These are phyloP conservation scores for Porites australiensis DNA, from an alignment of 64 coral and sea anemone genomes.

Conservation along the genomic window DNA sequence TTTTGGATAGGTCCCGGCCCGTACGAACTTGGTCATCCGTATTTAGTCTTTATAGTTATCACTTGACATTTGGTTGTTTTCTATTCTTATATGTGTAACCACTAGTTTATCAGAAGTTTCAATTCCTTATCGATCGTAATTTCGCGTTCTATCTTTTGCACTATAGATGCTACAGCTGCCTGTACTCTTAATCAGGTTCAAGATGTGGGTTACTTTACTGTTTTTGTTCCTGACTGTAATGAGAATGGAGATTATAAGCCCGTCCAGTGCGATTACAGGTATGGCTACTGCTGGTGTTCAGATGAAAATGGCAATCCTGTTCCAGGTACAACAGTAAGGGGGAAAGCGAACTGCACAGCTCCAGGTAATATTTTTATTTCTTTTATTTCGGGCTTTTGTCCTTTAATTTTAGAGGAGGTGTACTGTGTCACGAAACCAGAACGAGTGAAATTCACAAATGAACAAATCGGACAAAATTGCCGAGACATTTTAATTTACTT, in stretches of 20 bases:
- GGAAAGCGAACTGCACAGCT: constrained; percentile 47
- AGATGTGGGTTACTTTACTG: constrained; percentile 43
- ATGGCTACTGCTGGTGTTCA: constrained; percentile 76
- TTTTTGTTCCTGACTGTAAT: constrained; percentile 63
- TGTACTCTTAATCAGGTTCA: constrained; percentile 17
- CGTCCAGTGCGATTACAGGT: constrained; percentile 70
- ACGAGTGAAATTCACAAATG: no score
- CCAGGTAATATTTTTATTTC: neutral
- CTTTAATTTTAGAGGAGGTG: no score
- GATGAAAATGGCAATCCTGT: constrained; percentile 45
- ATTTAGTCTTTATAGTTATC: no score
- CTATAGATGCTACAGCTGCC: neutral
- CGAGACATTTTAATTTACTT: no score
- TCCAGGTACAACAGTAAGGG: constrained; percentile 57
- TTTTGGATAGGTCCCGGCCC: no score
- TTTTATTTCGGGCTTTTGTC: neutral
- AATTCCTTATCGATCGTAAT: neutral
- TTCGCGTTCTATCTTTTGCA: neutral
- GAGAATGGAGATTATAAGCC: constrained; percentile 17
- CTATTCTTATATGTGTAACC: no score
- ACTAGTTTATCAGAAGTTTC: no score
- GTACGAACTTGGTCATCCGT: no score
- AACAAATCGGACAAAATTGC: no score
- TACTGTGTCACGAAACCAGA: no score
- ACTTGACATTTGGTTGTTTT: no score